A percentile compares a stretch with the other conserved stretches of the same genome.
phyloP scores from a whole-genome alignment of 2,888 invertebrate species.

The Drosophila incognita region DNA sequence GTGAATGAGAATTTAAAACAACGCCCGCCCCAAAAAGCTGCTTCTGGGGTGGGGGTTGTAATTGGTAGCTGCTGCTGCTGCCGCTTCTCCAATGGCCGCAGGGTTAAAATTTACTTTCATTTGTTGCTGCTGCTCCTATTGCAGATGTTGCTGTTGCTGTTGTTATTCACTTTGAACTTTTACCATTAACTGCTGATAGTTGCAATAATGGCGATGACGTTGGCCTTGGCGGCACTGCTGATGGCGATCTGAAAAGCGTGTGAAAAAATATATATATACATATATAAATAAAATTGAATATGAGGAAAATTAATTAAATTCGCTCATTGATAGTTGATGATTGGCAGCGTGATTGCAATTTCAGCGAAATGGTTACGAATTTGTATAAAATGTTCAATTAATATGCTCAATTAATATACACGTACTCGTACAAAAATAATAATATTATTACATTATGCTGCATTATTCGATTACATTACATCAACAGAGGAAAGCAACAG shows the following conservation, averaged over 20 bases:
- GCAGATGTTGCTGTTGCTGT: conserved; percentile 9
- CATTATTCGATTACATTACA: not conserved
- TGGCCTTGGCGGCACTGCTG: conserved; percentile 36
- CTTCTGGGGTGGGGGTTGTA: not conserved
- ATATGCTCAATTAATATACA: not conserved
- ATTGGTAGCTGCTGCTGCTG: not conserved
- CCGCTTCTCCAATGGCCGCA: conserved; percentile 15
- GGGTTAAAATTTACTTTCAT: conserved; percentile 36
- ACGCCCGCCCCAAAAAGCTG: conserved; percentile 14
- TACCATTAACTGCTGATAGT: conserved; percentile 24
- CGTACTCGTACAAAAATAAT: not conserved
- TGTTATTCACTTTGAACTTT: conserved; percentile 31
- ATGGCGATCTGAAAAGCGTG: conserved; percentile 45
- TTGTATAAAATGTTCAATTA: not conserved
- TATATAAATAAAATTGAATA: conserved; percentile 10
- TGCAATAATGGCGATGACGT: conserved; percentile 27
- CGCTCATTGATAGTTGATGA: not conserved
- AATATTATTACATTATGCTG: not conserved
- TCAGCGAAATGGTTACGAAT: conserved; percentile 2
- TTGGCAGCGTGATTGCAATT: conserved; percentile 38
- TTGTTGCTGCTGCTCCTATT: conserved; percentile 7
- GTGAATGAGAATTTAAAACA: conserved; percentile 44
- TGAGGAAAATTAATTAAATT: not conserved
- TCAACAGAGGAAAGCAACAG: conserved; percentile 6
- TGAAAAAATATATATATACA: conserved; percentile 2